Base-by-base conservation (phyloP, 2,888 invertebrate species). In the Leptothorax acervorum region DNA sequence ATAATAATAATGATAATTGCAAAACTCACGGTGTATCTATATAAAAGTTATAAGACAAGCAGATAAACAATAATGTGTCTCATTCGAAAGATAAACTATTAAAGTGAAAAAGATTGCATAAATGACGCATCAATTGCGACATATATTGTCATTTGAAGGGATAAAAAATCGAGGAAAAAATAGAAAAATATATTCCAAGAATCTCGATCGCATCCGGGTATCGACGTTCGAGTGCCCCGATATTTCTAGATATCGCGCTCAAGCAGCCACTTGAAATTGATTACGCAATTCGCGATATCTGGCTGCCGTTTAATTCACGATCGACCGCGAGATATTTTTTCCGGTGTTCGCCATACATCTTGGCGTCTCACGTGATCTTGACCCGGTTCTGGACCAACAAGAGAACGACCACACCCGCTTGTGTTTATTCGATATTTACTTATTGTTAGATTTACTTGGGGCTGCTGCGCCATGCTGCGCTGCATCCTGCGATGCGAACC, bases 1-100 rank as follows among this genome's bases (percentile, higher is more conserved):
- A 87, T 85, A 88, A 84, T 76, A 53, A 60, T 39, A 87, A 87
- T 85, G 88, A 87, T 71, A 35, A 62, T 42, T 65, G 31, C n/a
- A 35, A 31, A 75, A 18, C 1, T 35, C 42, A n/a, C 35, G 15
- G n/a, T 75, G 81, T 83, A 85, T 82, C 63, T 51, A 6, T n/a
- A 53, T 12, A 60, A n/a, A 48, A 74, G 0, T 23, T 23, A 23
- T 45, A 45, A 42, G 9, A 15, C 45, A n/a, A 57, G 51, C 53
- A 53, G 39, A 63, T 62, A 73, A 63, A 79, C 31, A 79, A 57
- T 68, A 23, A 23, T 6, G 12, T 42, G 1, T 28, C 45, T 15
- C 42, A 70, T 18, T 18, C 35, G 6, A 15, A 35, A 8, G 23
- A 35, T 15, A 66, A 53, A 28, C 51, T 51, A 6, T 35, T 35